phyloP scores from a whole-genome alignment of 2,888 invertebrate species.

The Schizotus pectinicornis region DNA sequence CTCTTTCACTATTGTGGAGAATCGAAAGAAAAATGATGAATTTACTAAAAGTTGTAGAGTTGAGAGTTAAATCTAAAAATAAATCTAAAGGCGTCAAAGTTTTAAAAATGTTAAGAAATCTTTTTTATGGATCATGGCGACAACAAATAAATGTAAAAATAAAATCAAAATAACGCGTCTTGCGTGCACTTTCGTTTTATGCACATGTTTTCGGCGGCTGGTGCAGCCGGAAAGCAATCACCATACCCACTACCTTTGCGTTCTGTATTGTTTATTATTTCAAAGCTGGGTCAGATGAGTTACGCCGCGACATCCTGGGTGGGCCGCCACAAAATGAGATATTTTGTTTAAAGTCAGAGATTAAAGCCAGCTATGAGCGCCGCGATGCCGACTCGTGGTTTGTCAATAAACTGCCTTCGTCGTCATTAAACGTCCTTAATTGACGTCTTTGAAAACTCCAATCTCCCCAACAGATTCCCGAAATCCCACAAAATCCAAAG shows the following conservation, averaged over 20 bases:
- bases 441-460: slow-evolving; percentile 42
- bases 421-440: slow-evolving; percentile 42
- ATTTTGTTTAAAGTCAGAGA: slow-evolving; percentile 41
- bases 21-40: too few relatives aligned
- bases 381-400: slow-evolving; percentile 42
- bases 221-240: slow-evolving; percentile 25
- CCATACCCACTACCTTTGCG: slow-evolving; percentile 30
- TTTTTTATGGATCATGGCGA: too few relatives aligned
- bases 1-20: too few relatives aligned
- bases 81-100: too few relatives aligned
- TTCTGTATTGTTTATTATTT: slow-evolving; percentile 31
- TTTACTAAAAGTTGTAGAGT: too few relatives aligned
- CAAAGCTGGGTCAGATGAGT: slow-evolving; percentile 33
- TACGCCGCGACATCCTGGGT: slow-evolving; percentile 37
- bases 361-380: slow-evolving; percentile 37
- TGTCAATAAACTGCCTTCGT: slow-evolving; percentile 43
- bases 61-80: too few relatives aligned
- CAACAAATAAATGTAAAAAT: too few relatives aligned
- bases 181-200: slow-evolving; percentile 1
- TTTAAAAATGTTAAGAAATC: too few relatives aligned
- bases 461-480: neutral
- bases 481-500: neutral
- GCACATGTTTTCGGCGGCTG: slow-evolving; percentile 4
- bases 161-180: slow-evolving; percentile 13
- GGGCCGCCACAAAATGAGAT: slow-evolving; percentile 40